Evolutionary conservation across 2,888 invertebrate genomes (phyloP).

Genomic region (Himalopsyche kuldschensis): DNA sequence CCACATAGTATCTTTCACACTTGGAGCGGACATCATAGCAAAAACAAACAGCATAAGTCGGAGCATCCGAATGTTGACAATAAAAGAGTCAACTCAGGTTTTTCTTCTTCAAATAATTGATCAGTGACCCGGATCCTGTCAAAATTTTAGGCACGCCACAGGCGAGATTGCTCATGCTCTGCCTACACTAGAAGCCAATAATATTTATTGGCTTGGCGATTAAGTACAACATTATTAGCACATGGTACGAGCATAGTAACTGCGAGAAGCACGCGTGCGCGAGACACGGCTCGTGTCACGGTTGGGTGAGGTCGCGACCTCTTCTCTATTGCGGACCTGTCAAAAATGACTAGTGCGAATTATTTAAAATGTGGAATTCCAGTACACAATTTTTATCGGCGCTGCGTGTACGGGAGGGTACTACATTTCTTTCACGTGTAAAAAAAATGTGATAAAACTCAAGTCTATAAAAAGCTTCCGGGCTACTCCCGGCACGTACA

Average conservation of each 20-base stretch:
- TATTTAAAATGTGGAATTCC: background rate
- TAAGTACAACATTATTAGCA: background rate
- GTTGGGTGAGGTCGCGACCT: background rate
- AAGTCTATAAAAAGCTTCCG: too few relatives aligned
- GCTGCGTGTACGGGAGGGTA: too few relatives aligned
- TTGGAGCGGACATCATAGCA: too few relatives aligned
- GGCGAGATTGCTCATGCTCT: background rate
- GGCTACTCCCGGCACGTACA: too few relatives aligned
- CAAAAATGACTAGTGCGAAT: background rate
- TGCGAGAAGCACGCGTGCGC: background rate
- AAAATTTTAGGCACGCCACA: background rate
- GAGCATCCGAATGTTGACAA: too few relatives aligned
- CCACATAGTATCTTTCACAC: too few relatives aligned
- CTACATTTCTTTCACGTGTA: too few relatives aligned
- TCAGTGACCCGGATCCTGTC: background rate
- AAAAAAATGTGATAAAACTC: too few relatives aligned
- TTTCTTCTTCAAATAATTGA: too few relatives aligned
- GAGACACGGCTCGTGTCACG: background rate
- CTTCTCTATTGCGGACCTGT: background rate
- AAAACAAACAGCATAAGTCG: too few relatives aligned
- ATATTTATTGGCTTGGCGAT: background rate
- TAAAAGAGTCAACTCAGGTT: too few relatives aligned
- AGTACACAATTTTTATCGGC: background rate
- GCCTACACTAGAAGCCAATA: background rate
- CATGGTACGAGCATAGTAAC: background rate